Base-by-base conservation (phyloP, 2,113 vertebrate genomes). In the Capricornis sumatraensis region DNA sequence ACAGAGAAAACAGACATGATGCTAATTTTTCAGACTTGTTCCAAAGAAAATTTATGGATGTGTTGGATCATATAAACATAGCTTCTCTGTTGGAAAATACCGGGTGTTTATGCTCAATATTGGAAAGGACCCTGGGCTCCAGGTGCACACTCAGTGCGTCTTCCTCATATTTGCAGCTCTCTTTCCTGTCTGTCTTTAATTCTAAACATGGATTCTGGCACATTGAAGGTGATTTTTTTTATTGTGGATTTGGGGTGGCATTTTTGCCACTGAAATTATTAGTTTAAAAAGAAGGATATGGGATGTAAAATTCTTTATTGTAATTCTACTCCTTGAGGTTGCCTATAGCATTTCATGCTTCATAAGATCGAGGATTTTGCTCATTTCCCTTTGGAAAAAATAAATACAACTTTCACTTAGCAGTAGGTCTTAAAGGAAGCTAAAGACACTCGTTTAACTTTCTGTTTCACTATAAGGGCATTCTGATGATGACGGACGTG, bases 321-420 rank as follows among this genome's bases (percentile, higher is more conserved):
- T 57, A 84, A 57, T 25, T 58, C 25, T 90, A 30, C 5, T 86
- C 52, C 55, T 87, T 91, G 88, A 93, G 16, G n/a, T 81, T 92
- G 52, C 76, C 82, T 43, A 1, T 76, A 86, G 62, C 45, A 85
- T 92, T 96, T 96, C 84, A 84, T 40, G 79, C 81, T 95, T 94
- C 40, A 53, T 33, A 90, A 94, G 74, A 71, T 97, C 58, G 76
- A 97, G 84, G 85, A 57, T 25, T 53, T 47, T 47, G 85, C 94
- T 96, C 43, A 55, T 90, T 92, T 95, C 60, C 43, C 81, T 94
- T 95, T 47, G 33, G 87, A 57, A 92, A 92, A 95, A 64, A 85
- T 79, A 55, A 96, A 89, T 40, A 25, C 5, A 36, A 50, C n/a
- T 89, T 91, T 95, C 40, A 52, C 30, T 47, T 87, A 74, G 4